These are phyloP conservation scores for Anolis carolinensis DNA, from an alignment of 2,113 vertebrate species.

Conservation along the genomic window DNA sequence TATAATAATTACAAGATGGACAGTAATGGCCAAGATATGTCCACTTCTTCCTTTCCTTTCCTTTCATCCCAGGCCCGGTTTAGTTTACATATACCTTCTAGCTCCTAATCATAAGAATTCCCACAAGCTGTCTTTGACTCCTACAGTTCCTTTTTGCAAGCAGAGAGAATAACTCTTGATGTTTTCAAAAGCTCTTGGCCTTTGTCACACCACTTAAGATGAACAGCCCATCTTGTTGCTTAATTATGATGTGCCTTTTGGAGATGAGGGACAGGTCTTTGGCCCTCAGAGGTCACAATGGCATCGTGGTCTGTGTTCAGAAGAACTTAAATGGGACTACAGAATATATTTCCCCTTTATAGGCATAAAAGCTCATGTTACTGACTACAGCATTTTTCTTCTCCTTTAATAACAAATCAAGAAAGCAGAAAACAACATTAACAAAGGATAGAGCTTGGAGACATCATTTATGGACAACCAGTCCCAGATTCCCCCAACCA, in stretches of 20 bases:
- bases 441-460: too few species aligned
- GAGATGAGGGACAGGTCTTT: neutral
- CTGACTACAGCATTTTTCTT: neutral
- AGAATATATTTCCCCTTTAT: neutral
- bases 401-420: too few species aligned
- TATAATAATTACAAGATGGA: conserved; percentile 22
- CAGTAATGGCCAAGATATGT: conserved; percentile 26
- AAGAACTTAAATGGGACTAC: neutral
- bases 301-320: neutral
- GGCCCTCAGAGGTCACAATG: neutral
- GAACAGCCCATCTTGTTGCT: neutral
- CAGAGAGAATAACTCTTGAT: neutral
- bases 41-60: neutral
- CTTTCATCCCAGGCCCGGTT: neutral
- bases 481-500: too few species aligned
- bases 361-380: neutral
- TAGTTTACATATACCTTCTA: neutral
- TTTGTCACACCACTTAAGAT: conserved; percentile 16
- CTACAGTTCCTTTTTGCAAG: neutral
- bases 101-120: neutral
- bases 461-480: too few species aligned
- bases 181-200: neutral
- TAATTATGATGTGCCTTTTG: neutral
- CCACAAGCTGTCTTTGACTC: neutral
- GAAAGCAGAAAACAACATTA: neutral